phyloP scores from a whole-genome alignment of 2,888 invertebrate species.

The Sphecodes monilicornis region DNA sequence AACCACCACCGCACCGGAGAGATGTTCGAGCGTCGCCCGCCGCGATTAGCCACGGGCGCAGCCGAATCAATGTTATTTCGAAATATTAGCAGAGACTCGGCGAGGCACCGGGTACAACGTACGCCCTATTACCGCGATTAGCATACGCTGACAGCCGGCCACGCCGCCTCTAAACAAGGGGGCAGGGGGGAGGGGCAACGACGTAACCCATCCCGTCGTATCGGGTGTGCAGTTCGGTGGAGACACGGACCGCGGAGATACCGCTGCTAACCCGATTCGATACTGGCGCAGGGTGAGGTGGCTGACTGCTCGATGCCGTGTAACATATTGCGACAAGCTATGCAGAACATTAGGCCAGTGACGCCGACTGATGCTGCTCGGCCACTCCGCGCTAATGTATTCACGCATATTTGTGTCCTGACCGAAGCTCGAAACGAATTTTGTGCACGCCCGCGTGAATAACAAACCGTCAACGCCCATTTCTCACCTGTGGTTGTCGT shows the following conservation, averaged over 20 bases:
- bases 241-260: constrained; percentile 67
- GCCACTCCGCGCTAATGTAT: constrained; percentile 71
- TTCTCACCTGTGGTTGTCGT: background rate
- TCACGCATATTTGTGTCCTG: constrained; percentile 62
- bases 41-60: constrained; percentile 51
- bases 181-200: constrained; percentile 45
- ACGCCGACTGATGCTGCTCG: constrained; percentile 78
- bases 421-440: constrained; percentile 17
- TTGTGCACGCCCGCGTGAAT: background rate
- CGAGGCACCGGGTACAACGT: constrained; percentile 73
- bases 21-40: constrained; percentile 39
- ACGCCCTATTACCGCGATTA: constrained; percentile 83
- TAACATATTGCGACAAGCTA: constrained; percentile 83
- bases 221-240: constrained; percentile 47
- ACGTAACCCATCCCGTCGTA: constrained; percentile 53
- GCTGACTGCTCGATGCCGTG: constrained; percentile 54
- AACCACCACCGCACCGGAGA: constrained; percentile 11
- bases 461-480: background rate
- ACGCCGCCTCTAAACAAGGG: constrained; percentile 64
- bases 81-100: constrained; percentile 78
- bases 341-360: constrained; percentile 81
- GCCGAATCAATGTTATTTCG: constrained; percentile 79
- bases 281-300: constrained; percentile 48
- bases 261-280: constrained; percentile 65
- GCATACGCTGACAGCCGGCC: constrained; percentile 82